A percentile compares a stretch with the other conserved stretches of the same genome.
Conservation (phyloP, 53 echinoderm and acorn worm genomes). For the Actinopyga echinites region DNA sequence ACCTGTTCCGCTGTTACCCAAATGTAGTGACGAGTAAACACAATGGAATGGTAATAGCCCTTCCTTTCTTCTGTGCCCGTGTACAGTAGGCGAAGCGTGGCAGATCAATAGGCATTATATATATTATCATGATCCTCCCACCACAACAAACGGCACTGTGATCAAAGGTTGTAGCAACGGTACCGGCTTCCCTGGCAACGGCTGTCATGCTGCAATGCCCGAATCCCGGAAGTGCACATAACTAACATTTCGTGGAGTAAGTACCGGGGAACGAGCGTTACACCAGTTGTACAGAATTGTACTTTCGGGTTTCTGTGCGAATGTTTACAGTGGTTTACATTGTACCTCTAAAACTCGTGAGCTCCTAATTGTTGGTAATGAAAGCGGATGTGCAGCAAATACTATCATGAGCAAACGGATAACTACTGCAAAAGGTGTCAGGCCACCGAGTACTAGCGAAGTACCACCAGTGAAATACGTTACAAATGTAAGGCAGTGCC, state of each 20-base stretch:
- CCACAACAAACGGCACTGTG: not conserved
- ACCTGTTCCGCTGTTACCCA: too few species aligned
- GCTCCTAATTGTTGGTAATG: too few species aligned
- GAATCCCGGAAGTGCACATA: conserved; percentile 16
- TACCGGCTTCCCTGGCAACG: conserved; percentile 26
- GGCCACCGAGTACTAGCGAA: not conserved
- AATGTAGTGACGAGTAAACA: too few species aligned
- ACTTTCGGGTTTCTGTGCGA: too few species aligned
- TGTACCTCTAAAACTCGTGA: too few species aligned
- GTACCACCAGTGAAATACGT: not conserved
- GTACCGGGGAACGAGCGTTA: not conserved
- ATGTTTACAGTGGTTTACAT: too few species aligned
- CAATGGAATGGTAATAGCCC: too few species aligned
- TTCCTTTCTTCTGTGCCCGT: too few species aligned
- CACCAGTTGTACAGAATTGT: not conserved
- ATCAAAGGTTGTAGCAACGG: conserved; percentile 24
- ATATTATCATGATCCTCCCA: too few species aligned
- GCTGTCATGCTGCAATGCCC: not conserved
- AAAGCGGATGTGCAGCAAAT: too few species aligned
- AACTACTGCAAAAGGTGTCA: not conserved
- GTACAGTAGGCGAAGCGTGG: too few species aligned
- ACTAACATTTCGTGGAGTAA: not conserved
- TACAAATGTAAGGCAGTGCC: not conserved
- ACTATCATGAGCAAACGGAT: not conserved
- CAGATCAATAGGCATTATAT: too few species aligned